Conservation (phyloP, 2,113 vertebrate genomes). For the Psilopsiagon aymara region DNA sequence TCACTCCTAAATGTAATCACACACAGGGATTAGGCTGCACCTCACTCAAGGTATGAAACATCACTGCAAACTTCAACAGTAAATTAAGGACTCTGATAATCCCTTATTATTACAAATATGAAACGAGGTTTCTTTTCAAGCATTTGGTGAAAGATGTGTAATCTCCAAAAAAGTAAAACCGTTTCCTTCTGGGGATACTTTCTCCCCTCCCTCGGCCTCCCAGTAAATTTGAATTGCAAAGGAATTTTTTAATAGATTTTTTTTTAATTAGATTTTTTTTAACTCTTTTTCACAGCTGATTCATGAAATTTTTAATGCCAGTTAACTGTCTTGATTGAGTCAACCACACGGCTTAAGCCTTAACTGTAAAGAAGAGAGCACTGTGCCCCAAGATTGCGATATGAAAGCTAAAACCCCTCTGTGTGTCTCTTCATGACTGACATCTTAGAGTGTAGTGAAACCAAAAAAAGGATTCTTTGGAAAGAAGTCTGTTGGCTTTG, state of each 20-base stretch:
- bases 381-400: rapidly evolving
- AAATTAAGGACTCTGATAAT: conserved; percentile 69
- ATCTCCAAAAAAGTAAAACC: conserved; percentile 32
- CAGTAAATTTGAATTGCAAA: not conserved
- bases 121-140: conserved; percentile 20
- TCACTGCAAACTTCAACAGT: conserved; percentile 57
- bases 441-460: not conserved
- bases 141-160: conserved; percentile 41
- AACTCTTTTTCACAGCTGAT: not conserved
- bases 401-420: not conserved
- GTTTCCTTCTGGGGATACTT: not conserved
- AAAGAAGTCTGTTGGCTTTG: not conserved
- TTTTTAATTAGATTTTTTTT: not conserved
- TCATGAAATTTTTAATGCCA: not conserved
- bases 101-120: conserved; percentile 56
- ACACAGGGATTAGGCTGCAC: conserved; percentile 59
- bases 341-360: not conserved
- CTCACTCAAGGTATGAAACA: conserved; percentile 61
- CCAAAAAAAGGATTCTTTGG: not conserved
- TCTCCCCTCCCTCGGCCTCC: rapidly evolving
- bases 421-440: not conserved
- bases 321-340: not conserved
- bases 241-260: not conserved
- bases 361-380: not conserved
- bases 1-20: conserved; percentile 44